Base-by-base conservation (phyloP, 2,113 vertebrate genomes). In the Tenebrosternarchus preto region DNA sequence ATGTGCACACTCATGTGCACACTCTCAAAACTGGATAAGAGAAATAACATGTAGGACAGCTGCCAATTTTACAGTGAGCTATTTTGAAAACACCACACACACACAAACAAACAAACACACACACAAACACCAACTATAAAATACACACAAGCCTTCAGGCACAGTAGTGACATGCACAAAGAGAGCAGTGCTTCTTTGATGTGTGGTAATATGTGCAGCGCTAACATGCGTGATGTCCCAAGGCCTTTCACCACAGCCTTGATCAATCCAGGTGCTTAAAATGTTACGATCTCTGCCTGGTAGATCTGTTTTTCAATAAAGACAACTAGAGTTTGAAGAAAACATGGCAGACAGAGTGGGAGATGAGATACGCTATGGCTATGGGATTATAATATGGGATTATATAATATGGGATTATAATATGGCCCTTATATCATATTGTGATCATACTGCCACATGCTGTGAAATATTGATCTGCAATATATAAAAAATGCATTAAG, bases 101-200 rank as follows among this genome's bases (percentile, higher is more conserved):
- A 67, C n/a, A 12, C 55, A 60, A 22, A 78, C 56, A 60, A 50
- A 50, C 77, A 60, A 50, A 46, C 73, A 73, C 57, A 15, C 66
- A n/a, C 33, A 43, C 20, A 33, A 4, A 17, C 3, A 6, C 17
- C 55, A 11, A 12, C 15, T 27, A 33, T n/a, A 36, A 59, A 57
- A 27, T 24, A 64, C 33, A 56, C 31, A 39, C 33, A 25, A 36
- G 31, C 33, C 20, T n/a, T 20, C 64, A 12, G 31, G 31, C 64
- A 67, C 29, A 20, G 29, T 19, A 9, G 9, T 20, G 5, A 43
- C 39, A 66, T 27, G 33, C 50, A 73, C 27, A 57, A 39, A 66
- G 56, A 61, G 6, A n/a, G 16, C 24, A 9, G 53, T 29, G n/a
- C 31, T 39, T n/a, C 64, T 33, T 29, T 36, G 66, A 71, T 50